These are phyloP conservation scores for Brachypodius melanocephalos DNA, from an alignment of 2,113 vertebrate genomes.

Conservation along the genomic window DNA sequence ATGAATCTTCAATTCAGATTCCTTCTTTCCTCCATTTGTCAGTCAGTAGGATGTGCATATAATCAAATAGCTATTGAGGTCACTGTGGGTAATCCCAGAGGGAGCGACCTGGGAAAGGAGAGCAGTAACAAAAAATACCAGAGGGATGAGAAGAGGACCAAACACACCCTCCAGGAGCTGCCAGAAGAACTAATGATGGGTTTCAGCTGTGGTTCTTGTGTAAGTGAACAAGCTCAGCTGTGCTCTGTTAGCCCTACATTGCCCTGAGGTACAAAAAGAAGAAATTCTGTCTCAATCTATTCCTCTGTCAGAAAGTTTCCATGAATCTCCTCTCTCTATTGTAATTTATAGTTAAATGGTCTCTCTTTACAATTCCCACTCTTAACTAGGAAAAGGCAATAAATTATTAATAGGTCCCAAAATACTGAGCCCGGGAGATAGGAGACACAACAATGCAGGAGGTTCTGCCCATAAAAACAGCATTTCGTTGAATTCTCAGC, in stretches of 20 bases:
- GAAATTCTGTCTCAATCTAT: neutral
- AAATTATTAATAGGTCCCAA: neutral
- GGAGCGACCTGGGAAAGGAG: neutral
- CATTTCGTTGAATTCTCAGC: neutral
- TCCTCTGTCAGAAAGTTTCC: neutral
- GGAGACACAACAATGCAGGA: neutral
- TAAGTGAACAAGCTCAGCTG: neutral
- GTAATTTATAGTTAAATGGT: neutral
- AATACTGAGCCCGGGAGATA: neutral
- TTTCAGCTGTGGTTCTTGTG: neutral
- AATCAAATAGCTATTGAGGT: neutral
- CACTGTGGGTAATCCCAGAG: neutral
- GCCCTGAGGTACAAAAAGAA: neutral
- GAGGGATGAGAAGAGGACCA: neutral
- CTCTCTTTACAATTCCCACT: neutral
- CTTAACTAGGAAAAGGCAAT: neutral
- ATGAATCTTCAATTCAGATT: neutral
- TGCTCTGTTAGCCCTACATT: neutral
- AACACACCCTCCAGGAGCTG: neutral
- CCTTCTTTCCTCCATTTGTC: neutral
- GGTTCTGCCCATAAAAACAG: neutral
- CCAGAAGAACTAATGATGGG: neutral
- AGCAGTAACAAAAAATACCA: neutral
- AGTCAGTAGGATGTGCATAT: neutral
- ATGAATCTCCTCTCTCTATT: neutral